phyloP scores from a whole-genome alignment of 2,797 vertebrate species.

The Astyanax mexicanus region DNA sequence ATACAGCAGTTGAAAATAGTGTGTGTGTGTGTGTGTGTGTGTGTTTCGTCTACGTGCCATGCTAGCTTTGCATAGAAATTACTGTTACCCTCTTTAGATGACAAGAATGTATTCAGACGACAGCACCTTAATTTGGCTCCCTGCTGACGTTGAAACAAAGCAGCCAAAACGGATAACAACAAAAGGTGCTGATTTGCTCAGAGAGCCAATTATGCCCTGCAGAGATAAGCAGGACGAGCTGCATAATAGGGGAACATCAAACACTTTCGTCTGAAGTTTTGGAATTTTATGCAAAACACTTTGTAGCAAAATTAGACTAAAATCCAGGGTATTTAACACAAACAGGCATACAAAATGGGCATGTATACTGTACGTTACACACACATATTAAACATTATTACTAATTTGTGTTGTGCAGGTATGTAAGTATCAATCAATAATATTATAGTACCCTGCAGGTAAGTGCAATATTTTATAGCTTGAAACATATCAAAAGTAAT shows the following conservation, averaged over 20 bases:
- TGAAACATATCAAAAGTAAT: too few species aligned
- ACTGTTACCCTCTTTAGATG: conserved; percentile 20
- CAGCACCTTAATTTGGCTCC: background rate
- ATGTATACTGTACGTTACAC: too few species aligned
- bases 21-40: background rate
- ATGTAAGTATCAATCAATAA: too few species aligned
- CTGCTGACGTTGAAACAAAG: conserved; percentile 12
- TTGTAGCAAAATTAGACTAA: background rate
- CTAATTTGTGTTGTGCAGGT: too few species aligned
- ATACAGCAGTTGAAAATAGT: conserved; percentile 22
- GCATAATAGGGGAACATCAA: background rate
- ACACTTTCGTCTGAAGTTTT: background rate
- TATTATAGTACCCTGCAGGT: too few species aligned
- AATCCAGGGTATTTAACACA: background rate
- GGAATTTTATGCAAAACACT: background rate
- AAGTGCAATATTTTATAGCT: too few species aligned
- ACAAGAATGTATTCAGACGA: conserved; percentile 19
- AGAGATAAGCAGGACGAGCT: too few species aligned
- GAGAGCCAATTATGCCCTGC: background rate
- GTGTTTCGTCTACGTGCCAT: background rate
- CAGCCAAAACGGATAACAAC: background rate
- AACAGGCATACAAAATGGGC: too few species aligned
- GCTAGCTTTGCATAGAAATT: conserved; percentile 23
- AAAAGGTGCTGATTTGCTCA: conserved; percentile 2
- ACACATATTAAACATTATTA: too few species aligned